These are phyloP conservation scores for Watsonalla cultraria DNA, from an alignment of 2,888 invertebrate genomes.

Conservation along the genomic window DNA sequence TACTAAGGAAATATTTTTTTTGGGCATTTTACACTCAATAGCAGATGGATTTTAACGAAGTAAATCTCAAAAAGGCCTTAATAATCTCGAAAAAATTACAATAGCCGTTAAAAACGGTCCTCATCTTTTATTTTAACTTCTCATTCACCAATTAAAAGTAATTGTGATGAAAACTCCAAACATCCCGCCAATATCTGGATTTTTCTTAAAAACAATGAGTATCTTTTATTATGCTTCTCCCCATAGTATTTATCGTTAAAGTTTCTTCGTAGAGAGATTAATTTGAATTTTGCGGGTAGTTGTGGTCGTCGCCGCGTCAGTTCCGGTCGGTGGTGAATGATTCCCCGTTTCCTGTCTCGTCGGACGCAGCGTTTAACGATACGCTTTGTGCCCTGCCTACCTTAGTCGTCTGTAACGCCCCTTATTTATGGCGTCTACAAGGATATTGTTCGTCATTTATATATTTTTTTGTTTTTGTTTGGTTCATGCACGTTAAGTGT, in stretches of 20 bases:
- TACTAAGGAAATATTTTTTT: no score
- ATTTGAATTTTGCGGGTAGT: conserved; percentile 54
- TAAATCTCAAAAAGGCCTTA: neutral
- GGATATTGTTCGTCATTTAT: conserved; percentile 2
- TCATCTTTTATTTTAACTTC: neutral
- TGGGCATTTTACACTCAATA: no score
- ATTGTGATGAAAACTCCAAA: neutral
- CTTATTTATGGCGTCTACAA: conserved; percentile 52
- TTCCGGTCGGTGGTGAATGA: conserved; percentile 62
- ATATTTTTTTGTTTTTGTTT: neutral
- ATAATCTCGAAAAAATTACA: neutral
- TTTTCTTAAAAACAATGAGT: conserved; percentile 44
- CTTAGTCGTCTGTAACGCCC: conserved; percentile 29
- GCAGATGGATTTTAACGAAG: neutral
- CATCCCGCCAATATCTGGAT: neutral
- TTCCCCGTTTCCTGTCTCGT: conserved; percentile 61
- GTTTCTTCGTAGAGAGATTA: conserved; percentile 50
- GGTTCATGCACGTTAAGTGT: no score
- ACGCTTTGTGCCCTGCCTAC: conserved; percentile 36
- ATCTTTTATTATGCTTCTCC: conserved; percentile 42
- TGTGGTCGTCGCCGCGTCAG: conserved; percentile 38
- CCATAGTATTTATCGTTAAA: conserved; percentile 56
- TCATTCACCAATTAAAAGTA: conserved; percentile 2
- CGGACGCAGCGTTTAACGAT: conserved; percentile 44
- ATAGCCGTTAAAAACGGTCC: neutral